A percentile compares a stretch with the other conserved stretches of the same genome.
Conservation (phyloP, 2,113 vertebrate species). For the Synchiropus splendidus region DNA sequence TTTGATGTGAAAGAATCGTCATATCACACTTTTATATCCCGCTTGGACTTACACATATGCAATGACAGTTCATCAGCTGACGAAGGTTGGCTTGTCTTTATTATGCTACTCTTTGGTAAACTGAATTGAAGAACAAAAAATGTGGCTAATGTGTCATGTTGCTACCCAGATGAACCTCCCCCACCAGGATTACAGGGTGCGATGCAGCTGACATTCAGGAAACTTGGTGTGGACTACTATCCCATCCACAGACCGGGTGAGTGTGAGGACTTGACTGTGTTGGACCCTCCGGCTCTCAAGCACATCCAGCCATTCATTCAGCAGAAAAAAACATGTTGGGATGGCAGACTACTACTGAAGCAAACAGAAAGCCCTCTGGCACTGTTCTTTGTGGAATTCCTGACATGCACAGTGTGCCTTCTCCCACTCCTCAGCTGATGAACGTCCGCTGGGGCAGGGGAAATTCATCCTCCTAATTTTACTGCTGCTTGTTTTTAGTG, state of each 20-base stretch:
- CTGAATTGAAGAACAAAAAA: no score
- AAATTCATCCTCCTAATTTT: not conserved
- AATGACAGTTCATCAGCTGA: conserved; percentile 82
- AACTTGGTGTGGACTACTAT: conserved; percentile 92
- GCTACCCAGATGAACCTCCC: conserved; percentile 62
- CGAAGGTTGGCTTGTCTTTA: conserved; percentile 77
- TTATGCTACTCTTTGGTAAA: no score
- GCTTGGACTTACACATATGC: conserved; percentile 91
- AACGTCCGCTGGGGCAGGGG: no score
- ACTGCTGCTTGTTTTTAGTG: not conserved
- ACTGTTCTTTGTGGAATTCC: conserved; percentile 24
- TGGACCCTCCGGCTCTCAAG: conserved; percentile 13
- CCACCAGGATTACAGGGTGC: conserved; percentile 81
- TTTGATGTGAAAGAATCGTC: conserved; percentile 94
- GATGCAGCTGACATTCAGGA: conserved; percentile 92
- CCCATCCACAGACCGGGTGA: conserved; percentile 90
- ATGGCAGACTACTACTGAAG: conserved; percentile 29
- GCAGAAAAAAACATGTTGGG: conserved; percentile 21
- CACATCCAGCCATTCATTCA: conserved; percentile 21
- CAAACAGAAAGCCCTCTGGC: conserved; percentile 10
- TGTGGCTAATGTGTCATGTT: conserved; percentile 10
- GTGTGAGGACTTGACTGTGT: conserved; percentile 10
- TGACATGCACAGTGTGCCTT: conserved; percentile 8
- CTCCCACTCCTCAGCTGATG: no score
- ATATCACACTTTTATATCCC: conserved; percentile 94